Conservation (phyloP, 2,797 vertebrate genomes). For the Ptychadena robeensis region DNA sequence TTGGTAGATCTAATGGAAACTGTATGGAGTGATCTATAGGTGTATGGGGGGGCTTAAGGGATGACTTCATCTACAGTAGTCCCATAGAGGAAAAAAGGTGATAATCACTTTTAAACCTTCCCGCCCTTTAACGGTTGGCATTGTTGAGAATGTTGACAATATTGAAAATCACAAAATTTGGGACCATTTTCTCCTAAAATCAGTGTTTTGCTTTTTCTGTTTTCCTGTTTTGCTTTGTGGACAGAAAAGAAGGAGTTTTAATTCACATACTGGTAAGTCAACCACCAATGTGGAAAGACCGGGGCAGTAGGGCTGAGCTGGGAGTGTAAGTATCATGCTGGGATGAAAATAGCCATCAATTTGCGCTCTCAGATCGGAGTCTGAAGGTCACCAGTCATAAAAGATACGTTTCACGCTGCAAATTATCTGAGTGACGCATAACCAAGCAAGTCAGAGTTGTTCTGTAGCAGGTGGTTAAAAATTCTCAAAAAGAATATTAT, state of each 20-base stretch:
- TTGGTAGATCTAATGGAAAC: too few relatives aligned
- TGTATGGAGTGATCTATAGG: too few relatives aligned
- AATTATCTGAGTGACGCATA: background rate
- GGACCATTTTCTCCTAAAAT: too few relatives aligned
- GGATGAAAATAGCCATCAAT: background rate
- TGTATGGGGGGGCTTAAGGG: too few relatives aligned
- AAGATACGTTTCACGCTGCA: background rate
- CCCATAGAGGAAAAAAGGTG: too few relatives aligned
- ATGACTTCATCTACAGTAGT: too few relatives aligned
- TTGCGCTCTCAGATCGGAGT: background rate
- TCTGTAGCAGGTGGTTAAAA: background rate
- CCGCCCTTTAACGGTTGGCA: too few relatives aligned
- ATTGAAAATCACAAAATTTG: background rate
- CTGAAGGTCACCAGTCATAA: background rate
- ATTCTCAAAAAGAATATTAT: background rate
- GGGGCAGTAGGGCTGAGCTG: background rate
- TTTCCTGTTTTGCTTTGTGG: background rate
- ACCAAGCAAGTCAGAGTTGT: background rate
- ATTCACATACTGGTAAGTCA: constrained; percentile 2
- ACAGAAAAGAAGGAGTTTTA: background rate
- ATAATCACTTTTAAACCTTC: background rate
- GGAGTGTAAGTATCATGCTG: background rate
- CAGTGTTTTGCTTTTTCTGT: background rate
- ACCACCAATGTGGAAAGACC: background rate
- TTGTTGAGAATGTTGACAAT: too few relatives aligned